Base-by-base conservation (phyloP, 2,797 vertebrate species). In the Arremon brunneinucha region DNA sequence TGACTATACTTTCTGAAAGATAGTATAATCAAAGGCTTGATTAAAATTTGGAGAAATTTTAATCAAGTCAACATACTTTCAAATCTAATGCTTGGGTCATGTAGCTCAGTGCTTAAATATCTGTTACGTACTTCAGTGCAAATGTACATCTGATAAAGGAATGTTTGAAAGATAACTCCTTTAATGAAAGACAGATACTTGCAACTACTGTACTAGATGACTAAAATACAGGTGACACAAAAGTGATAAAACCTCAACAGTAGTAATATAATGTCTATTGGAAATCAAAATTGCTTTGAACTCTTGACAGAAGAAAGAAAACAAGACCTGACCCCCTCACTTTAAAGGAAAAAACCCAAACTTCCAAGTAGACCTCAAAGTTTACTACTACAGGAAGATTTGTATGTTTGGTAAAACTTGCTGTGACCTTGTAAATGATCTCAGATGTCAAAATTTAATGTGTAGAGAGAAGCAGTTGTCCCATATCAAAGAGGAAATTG, bases 171-270 rank as follows among this genome's bases (percentile, higher is more conserved):
- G 41, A 84, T 85, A 95, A 69, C 20, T 86, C 43, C 9, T 83
- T 77, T 87, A 92, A 74, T 84, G 70, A 89, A 75, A 87, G 39
- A 32, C 41, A 89, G 63, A 56, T 62, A 77, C 23, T 27, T 43
- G 35, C 21, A 81, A 32, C 32, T 84, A 75, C 65, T 77, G 23
- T 80, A 70, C 59, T 56, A 62, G 18, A 26, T 88, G 62, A 93
- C 77, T 89, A 92, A 94, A 87, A 93, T 89, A 84, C 43, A 91
- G 43, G 83, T 81, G 22, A 44, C 44, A 63, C 15, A 70, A 71
- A 15, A 80, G 89, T 75, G 11, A 60, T 62, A 49, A 30, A 64
- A 64, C 43, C 64, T 76, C 49, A 88, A 26, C 26, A 90, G 18
- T 2, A 68, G 14, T 50, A 83, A 55, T 13, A 52, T 8, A 82